A percentile compares a stretch with the other conserved stretches of the same genome.
phyloP scores from a whole-genome alignment of 1,140 invertebrate species.

The Saccostrea echinata region DNA sequence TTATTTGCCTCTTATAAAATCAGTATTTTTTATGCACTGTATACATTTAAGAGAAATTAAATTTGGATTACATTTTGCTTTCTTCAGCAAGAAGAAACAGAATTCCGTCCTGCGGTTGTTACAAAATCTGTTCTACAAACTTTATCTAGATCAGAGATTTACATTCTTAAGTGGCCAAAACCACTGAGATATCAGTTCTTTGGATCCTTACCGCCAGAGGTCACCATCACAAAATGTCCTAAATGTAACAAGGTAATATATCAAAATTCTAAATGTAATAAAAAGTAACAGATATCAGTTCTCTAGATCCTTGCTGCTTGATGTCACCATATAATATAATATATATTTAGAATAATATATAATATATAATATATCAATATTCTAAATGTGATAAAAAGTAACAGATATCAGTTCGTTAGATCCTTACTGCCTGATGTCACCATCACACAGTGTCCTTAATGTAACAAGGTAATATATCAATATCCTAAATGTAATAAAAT shows the following conservation, averaged over 20 bases:
- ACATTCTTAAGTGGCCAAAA: constrained; percentile 89
- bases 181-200: constrained; percentile 92
- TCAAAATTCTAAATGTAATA: neutral
- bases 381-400: neutral
- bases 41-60: neutral
- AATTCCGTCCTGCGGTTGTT: too few relatives aligned
- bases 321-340: too few relatives aligned
- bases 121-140: too few relatives aligned
- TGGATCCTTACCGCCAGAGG: constrained; percentile 94
- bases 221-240: constrained; percentile 92
- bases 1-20: too few relatives aligned
- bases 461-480: constrained; percentile 83
- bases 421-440: too few relatives aligned
- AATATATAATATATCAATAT: too few relatives aligned
- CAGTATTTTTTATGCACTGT: constrained; percentile 18
- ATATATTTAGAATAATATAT: too few relatives aligned
- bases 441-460: too few relatives aligned
- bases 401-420: too few relatives aligned
- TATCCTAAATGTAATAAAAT: neutral
- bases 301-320: too few relatives aligned
- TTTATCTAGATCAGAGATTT: constrained; percentile 90
- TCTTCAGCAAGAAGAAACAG: constrained; percentile 76
- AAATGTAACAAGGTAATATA: constrained; percentile 86
- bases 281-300: neutral
- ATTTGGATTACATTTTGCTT: constrained; percentile 35